Conservation (phyloP, 2,797 vertebrate genomes). For the Knipowitschia caucasica region DNA sequence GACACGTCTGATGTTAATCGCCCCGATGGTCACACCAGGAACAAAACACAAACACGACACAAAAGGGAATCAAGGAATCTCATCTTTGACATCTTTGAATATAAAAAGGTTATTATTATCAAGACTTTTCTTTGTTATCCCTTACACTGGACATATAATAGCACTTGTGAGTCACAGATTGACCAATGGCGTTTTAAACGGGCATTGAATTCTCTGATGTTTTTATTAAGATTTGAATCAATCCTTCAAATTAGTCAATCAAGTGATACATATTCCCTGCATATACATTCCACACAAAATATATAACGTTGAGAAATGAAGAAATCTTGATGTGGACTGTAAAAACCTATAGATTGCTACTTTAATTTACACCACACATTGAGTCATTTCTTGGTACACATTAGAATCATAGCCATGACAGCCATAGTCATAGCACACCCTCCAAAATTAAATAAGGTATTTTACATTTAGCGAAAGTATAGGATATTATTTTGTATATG, state of each 20-base stretch:
- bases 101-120: no score
- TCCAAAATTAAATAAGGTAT: not conserved
- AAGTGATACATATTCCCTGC: no score
- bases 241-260: no score
- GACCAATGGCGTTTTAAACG: no score
- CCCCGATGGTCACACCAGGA: slow-evolving; percentile 23
- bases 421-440: not conserved
- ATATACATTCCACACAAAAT: no score
- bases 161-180: no score
- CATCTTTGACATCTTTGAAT: no score
- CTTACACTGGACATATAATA: no score
- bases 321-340: not conserved
- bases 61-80: not conserved
- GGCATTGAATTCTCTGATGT: no score
- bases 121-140: no score
- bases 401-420: not conserved
- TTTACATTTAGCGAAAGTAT: not conserved
- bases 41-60: slow-evolving; percentile 4
- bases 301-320: no score
- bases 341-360: not conserved
- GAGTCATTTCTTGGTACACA: not conserved
- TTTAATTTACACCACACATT: not conserved
- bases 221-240: no score
- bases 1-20: slow-evolving; percentile 51
- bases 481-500: not conserved